Evolutionary conservation across 2,888 invertebrate species (phyloP).

Genomic region (Andrena marginata): DNA sequence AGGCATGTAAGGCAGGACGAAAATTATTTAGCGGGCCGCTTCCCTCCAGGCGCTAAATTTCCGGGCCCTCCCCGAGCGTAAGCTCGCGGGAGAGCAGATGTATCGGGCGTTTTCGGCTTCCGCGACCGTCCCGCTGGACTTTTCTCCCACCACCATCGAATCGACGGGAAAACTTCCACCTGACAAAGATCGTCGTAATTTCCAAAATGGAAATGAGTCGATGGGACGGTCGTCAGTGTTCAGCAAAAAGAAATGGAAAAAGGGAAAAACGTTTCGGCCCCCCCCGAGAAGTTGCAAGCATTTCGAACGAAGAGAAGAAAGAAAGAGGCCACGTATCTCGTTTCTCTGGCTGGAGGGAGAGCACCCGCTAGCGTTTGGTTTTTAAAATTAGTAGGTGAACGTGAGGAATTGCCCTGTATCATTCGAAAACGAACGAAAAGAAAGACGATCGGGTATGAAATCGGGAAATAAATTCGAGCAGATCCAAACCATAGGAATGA

Average conservation of each 20-base stretch:
- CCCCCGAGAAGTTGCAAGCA: no score
- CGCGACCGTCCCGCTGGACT: no score
- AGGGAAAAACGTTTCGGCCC: background rate
- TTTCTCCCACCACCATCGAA: no score
- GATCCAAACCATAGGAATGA: constrained; percentile 6
- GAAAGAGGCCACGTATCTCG: constrained; percentile 46
- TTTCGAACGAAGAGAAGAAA: background rate
- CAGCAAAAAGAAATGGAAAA: constrained; percentile 1
- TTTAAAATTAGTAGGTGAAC: constrained; percentile 78
- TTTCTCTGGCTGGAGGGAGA: constrained; percentile 79
- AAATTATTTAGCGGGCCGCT: constrained; percentile 76
- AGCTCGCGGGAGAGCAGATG: background rate
- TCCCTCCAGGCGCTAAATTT: constrained; percentile 81
- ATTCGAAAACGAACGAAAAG: constrained; percentile 57
- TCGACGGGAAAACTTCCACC: no score
- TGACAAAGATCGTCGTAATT: no score
- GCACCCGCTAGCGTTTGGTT: constrained; percentile 80
- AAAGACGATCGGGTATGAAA: constrained; percentile 40
- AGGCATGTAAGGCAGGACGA: constrained; percentile 80
- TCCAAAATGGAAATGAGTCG: no score
- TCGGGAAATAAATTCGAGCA: constrained; percentile 19
- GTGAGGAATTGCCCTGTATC: constrained; percentile 84
- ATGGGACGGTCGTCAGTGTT: no score
- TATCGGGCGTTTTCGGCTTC: background rate
- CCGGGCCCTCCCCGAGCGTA: constrained; percentile 9